A percentile compares a stretch with the other conserved stretches of the same genome.
Evolutionary conservation across 92 coral and sea anemone genomes (phyloP).

Genomic region (Bergia puertoricense): DNA sequence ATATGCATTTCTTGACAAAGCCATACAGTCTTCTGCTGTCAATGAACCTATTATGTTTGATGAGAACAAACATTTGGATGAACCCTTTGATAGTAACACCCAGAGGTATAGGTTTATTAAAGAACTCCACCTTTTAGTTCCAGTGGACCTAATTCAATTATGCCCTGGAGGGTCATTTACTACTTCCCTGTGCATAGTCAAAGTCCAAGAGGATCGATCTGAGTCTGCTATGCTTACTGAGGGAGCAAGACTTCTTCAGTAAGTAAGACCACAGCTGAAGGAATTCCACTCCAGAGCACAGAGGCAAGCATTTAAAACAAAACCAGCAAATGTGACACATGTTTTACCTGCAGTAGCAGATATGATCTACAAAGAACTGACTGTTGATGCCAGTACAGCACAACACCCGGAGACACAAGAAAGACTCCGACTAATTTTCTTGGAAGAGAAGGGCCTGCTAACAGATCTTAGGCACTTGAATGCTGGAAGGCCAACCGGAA

Average conservation of each 20-base stretch:
- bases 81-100: neutral
- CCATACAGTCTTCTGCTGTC: neutral
- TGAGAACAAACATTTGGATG: slow-evolving; percentile 12
- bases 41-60: slow-evolving; percentile 38
- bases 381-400: slow-evolving; percentile 55
- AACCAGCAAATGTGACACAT: slow-evolving; percentile 17
- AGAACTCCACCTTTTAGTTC: slow-evolving; percentile 15
- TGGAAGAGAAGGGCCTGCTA: slow-evolving; percentile 42
- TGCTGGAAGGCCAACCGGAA: slow-evolving; percentile 50
- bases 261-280: slow-evolving; percentile 35
- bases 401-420: slow-evolving; percentile 55
- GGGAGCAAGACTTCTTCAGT: neutral
- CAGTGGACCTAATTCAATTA: slow-evolving; percentile 23
- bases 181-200: neutral
- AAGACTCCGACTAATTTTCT: slow-evolving; percentile 51
- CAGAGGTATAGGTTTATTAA: slow-evolving; percentile 30
- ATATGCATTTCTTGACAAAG: slow-evolving; percentile 11
- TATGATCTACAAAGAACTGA: slow-evolving; percentile 48
- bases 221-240: neutral
- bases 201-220: slow-evolving; percentile 5
- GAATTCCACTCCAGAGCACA: slow-evolving; percentile 41
- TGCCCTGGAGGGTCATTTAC: slow-evolving; percentile 18
- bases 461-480: slow-evolving; percentile 48
- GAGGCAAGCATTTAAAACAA: neutral
- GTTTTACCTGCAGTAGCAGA: slow-evolving; percentile 49